A percentile compares a stretch with the other conserved stretches of the same genome.
phyloP scores from a whole-genome alignment of 2,888 invertebrate genomes.

The Agrilus biguttatus region DNA sequence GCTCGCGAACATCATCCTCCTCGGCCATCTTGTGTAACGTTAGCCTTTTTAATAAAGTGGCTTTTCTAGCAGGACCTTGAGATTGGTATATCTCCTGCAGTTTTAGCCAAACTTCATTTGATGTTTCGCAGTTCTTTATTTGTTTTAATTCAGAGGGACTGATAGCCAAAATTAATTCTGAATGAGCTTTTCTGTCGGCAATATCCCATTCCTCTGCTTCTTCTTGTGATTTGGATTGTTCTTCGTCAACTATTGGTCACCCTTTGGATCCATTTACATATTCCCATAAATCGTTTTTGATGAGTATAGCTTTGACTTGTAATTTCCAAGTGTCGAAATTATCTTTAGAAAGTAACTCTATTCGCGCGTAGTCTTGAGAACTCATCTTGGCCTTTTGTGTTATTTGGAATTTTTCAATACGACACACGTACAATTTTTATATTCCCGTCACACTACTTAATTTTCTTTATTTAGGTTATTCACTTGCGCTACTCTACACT shows the following conservation, averaged over 20 bases:
- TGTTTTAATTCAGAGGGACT: slow-evolving; percentile 18
- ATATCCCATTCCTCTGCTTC: neutral
- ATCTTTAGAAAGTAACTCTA: neutral
- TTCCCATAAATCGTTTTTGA: neutral
- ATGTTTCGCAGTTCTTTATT: slow-evolving; percentile 17
- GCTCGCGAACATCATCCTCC: slow-evolving; percentile 18
- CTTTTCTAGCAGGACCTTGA: slow-evolving; percentile 26
- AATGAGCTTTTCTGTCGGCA: slow-evolving; percentile 9
- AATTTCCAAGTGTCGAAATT: neutral
- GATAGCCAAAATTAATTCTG: slow-evolving; percentile 13
- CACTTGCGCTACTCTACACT: no score
- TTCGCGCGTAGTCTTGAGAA: neutral
- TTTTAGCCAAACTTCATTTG: slow-evolving; percentile 23
- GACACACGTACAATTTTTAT: no score
- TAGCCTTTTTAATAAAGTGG: slow-evolving; percentile 24
- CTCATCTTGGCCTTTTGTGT: no score
- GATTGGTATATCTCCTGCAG: slow-evolving; percentile 22
- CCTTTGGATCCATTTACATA: neutral
- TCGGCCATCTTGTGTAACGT: slow-evolving; percentile 21
- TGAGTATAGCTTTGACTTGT: neutral
- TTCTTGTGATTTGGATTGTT: neutral
- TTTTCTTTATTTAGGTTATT: no score
- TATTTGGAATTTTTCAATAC: no score
- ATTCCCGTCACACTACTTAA: no score
- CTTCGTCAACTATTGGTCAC: slow-evolving; percentile 1